Conservation (phyloP, 2,797 vertebrate species). For the Chelmon rostratus region DNA sequence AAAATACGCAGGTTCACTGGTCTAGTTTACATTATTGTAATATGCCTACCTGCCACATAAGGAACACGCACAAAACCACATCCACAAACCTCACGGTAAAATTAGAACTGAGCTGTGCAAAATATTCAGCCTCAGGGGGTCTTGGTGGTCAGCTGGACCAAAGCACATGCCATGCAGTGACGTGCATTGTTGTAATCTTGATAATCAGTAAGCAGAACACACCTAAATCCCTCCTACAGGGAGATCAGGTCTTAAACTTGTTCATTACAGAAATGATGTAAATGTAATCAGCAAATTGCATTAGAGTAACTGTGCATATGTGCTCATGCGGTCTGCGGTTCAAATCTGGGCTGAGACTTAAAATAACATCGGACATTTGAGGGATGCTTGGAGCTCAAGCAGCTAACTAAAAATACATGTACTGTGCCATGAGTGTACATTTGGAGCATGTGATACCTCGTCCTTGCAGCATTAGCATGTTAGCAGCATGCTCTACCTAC, state of each 20-base stretch:
- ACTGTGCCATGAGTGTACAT: neutral
- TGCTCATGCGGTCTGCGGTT: neutral
- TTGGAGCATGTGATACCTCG: slow-evolving; percentile 41
- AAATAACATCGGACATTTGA: slow-evolving; percentile 21
- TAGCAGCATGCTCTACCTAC: neutral
- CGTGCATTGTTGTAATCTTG: neutral
- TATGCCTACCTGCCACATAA: neutral
- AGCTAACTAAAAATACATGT: slow-evolving; percentile 55
- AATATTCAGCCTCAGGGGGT: neutral
- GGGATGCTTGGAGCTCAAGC: slow-evolving; percentile 35
- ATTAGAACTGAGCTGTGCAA: neutral
- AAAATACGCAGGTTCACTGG: neutral
- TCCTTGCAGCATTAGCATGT: slow-evolving; percentile 22
- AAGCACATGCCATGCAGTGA: neutral
- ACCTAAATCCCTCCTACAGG: no score
- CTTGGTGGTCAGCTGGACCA: neutral
- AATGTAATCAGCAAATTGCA: neutral
- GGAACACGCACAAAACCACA: neutral
- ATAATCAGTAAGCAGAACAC: neutral
- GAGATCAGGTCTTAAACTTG: neutral
- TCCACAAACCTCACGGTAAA: neutral
- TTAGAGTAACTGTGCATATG: neutral
- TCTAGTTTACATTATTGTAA: neutral
- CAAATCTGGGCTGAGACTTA: neutral
- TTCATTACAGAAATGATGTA: neutral